A percentile compares a stretch with the other conserved stretches of the same genome.
Conservation (phyloP, 2,888 invertebrate genomes). For the Eupithecia inturbata region DNA sequence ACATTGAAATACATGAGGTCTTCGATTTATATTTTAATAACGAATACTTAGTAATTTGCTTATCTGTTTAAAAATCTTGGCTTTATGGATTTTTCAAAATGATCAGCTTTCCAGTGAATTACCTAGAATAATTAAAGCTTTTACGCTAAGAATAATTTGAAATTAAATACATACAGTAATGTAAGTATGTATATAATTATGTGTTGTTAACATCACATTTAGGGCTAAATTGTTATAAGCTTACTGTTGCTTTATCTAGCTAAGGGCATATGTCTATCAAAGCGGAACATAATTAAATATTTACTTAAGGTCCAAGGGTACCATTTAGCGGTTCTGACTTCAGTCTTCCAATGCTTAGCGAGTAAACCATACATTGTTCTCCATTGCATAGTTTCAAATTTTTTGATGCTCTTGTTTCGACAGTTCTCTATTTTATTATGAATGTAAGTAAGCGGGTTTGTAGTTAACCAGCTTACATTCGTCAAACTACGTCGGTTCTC, state of each 20-base stretch:
- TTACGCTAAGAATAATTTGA: not conserved
- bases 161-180: not conserved
- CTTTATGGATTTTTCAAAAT: not conserved
- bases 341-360: not conserved
- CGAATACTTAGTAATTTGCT: not conserved
- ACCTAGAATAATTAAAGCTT: not conserved
- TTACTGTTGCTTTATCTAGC: slow-evolving; percentile 6
- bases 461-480: not conserved
- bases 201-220: slow-evolving; percentile 32
- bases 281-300: not conserved
- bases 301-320: not conserved
- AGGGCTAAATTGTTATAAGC: slow-evolving; percentile 15
- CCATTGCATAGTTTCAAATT: no score
- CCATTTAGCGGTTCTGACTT: not conserved
- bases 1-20: not conserved
- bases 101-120: slow-evolving; percentile 5
- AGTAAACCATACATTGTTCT: not conserved
- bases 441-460: no score
- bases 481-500: not conserved
- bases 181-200: slow-evolving; percentile 15
- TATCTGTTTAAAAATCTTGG: not conserved
- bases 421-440: no score
- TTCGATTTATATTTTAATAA: not conserved
- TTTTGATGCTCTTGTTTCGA: no score
- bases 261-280: not conserved